These are phyloP conservation scores for Acrocera orbiculus DNA, from an alignment of 2,888 invertebrate species.

Conservation along the genomic window DNA sequence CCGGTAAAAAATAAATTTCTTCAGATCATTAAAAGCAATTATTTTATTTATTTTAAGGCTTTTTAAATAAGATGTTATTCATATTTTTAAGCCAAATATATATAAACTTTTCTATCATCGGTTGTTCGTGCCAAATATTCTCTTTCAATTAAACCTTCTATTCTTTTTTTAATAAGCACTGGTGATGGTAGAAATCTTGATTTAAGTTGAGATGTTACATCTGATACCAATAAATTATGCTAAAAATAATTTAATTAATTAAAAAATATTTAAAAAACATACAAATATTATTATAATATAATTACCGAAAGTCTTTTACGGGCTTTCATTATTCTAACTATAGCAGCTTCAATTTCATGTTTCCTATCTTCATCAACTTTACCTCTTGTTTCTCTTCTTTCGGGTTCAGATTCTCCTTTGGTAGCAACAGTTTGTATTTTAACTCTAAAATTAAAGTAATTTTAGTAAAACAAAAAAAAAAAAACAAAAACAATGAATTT, in stretches of 20 bases:
- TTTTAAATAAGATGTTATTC: no score
- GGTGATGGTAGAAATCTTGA: constrained; percentile 95
- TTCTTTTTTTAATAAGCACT: constrained; percentile 96
- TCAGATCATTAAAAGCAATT: no score
- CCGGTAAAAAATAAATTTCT: no score
- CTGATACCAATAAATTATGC: constrained; percentile 88
- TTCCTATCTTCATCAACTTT: constrained; percentile 98
- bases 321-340: constrained; percentile 95
- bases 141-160: constrained; percentile 97
- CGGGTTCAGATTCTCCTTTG: constrained; percentile 97
- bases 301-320: constrained; percentile 79
- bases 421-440: constrained; percentile 90
- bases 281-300: constrained; percentile 9
- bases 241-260: constrained; percentile 24
- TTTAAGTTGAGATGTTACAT: constrained; percentile 94
- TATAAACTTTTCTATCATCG: constrained; percentile 92
- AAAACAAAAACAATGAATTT: neutral
- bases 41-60: no score
- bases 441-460: constrained; percentile 42
- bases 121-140: constrained; percentile 96
- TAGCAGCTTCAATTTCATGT: constrained; percentile 98
- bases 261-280: neutral
- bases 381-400: constrained; percentile 90
- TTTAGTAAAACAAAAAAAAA: neutral
- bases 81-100: constrained; percentile 76